phyloP scores from a whole-genome alignment of 2,888 invertebrate species.

The Phorcus lineatus region DNA sequence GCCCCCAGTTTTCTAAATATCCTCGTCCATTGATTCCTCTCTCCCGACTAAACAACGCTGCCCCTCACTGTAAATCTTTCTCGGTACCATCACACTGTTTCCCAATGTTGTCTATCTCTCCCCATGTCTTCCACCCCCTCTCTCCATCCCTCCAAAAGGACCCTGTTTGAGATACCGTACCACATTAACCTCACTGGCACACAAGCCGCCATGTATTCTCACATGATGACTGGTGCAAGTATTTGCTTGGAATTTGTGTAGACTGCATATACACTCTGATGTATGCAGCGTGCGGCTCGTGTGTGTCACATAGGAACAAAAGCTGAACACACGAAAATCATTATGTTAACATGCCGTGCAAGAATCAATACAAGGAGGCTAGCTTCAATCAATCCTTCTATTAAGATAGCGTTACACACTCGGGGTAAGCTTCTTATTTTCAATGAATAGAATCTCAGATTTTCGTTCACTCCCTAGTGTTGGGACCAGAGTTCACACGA shows the following conservation, averaged over 20 bases:
- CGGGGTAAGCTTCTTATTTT: neutral
- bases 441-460: neutral
- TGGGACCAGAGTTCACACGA: neutral
- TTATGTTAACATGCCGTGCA: neutral
- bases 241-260: neutral
- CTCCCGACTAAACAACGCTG: neutral
- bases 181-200: no score
- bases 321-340: neutral
- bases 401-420: neutral
- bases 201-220: neutral
- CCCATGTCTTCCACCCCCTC: neutral
- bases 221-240: neutral
- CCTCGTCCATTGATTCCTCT: slow-evolving; percentile 11
- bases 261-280: neutral
- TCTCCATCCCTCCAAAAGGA: neutral
- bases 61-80: neutral
- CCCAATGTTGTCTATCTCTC: no score
- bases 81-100: neutral
- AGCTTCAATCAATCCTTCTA: neutral
- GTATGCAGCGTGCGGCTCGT: no score
- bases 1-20: neutral
- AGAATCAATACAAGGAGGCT: neutral
- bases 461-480: neutral
- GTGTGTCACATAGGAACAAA: neutral
- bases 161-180: neutral